These are phyloP conservation scores for Drosophila ambigua DNA, from an alignment of 1,140 invertebrate genomes.

Conservation along the genomic window DNA sequence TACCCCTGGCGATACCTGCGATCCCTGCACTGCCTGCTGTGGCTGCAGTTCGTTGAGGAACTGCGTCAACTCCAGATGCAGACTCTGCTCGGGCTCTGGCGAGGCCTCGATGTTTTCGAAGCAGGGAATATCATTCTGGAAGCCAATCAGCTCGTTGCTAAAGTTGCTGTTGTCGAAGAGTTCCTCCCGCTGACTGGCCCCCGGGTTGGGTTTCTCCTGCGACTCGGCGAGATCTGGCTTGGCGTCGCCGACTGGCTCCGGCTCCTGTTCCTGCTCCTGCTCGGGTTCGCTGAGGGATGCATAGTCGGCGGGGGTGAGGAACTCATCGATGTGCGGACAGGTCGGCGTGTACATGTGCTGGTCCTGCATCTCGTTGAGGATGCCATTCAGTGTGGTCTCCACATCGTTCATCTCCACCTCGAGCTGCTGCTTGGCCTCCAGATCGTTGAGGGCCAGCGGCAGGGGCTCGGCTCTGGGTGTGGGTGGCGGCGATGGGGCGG, in stretches of 20 bases:
- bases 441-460: slow-evolving; percentile 43
- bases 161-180: slow-evolving; percentile 65
- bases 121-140: slow-evolving; percentile 80
- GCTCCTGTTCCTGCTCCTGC: background rate
- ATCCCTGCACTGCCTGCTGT: background rate
- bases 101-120: slow-evolving; percentile 71
- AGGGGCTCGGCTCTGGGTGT: slow-evolving; percentile 3
- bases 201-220: background rate
- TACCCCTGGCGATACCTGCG: background rate
- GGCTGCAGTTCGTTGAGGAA: slow-evolving; percentile 66
- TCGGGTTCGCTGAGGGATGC: slow-evolving; percentile 51
- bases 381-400: slow-evolving; percentile 77
- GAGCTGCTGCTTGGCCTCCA: slow-evolving; percentile 58
- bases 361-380: slow-evolving; percentile 79
- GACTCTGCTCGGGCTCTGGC: slow-evolving; percentile 41
- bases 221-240: slow-evolving; percentile 9
- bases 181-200: slow-evolving; percentile 3
- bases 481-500: background rate
- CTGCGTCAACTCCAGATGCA: slow-evolving; percentile 65
- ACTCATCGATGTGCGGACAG: slow-evolving; percentile 66
- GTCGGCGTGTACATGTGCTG: slow-evolving; percentile 77
- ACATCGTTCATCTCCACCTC: slow-evolving; percentile 77
- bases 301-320: slow-evolving; percentile 73
- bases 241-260: slow-evolving; percentile 15
- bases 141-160: slow-evolving; percentile 70